Evolutionary conservation across 2,113 vertebrate genomes (phyloP).

Genomic region (Alosa alosa): DNA sequence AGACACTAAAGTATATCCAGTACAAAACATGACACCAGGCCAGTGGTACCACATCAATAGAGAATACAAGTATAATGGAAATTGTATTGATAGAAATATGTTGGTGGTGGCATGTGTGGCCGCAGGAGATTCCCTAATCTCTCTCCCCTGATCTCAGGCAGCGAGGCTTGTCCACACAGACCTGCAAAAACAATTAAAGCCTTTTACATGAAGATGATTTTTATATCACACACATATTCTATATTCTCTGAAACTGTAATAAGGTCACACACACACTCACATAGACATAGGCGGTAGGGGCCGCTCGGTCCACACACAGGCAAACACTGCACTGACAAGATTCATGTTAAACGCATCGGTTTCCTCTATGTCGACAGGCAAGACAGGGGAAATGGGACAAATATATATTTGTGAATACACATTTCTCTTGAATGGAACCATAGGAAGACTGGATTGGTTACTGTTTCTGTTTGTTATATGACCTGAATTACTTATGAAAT

Average conservation of each 20-base stretch:
- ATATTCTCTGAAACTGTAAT: background rate
- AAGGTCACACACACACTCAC: background rate
- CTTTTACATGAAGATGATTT: background rate
- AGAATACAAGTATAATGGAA: too few relatives aligned
- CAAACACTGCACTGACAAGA: background rate
- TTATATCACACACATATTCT: background rate
- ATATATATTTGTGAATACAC: background rate
- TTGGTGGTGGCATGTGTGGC: constrained; percentile 76
- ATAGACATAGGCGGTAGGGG: background rate
- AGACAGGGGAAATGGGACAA: background rate
- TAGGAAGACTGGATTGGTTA: background rate
- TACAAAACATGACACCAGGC: too few relatives aligned
- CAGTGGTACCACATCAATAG: too few relatives aligned
- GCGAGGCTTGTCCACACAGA: background rate
- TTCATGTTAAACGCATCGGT: background rate
- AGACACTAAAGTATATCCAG: too few relatives aligned
- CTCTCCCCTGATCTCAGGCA: too few relatives aligned
- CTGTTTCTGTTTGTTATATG: background rate
- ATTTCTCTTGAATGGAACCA: background rate
- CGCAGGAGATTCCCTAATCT: constrained; percentile 74
- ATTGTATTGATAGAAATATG: too few relatives aligned
- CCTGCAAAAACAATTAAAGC: background rate
- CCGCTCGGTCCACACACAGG: background rate
- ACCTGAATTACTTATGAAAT: background rate
- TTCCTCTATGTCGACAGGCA: background rate